Evolutionary conservation across 2,797 vertebrate genomes (phyloP), one percentile per base, ranked within the genome.

Genomic region (Rhinichthys osculus): DNA sequence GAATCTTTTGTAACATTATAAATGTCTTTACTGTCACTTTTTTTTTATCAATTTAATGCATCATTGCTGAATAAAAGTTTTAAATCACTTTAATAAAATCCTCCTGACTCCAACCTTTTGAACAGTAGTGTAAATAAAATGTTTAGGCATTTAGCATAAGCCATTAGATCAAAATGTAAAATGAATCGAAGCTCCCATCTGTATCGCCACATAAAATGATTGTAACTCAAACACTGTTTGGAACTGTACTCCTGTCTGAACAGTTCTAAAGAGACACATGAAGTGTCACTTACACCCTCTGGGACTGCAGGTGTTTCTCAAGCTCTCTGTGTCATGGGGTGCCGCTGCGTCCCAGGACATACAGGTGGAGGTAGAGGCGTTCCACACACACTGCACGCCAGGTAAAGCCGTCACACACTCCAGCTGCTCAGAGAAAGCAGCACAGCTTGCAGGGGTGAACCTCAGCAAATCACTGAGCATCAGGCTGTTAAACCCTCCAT

Each of bases 401-500:
- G 96, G 96, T 21, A 95, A 95, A 0, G 96, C 95, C 38, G 84
- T 90, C n/a, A 19, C 14, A 86, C 98, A 99, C 23, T 95, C 89
- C 0, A 59, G 89, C 2, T 84, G 81, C 0, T 88, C 93, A 73
- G 19, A 88, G 86, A 97, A 96, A 3, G 96, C 95, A 3, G 91
- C 92, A 33, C 98, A 99, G 87, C 91, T 95, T 82, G 96, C 94
- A 0, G 96, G 96, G 0, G 96, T 97, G 90, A 97, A 98, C 81
- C 93, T 91, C 69, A 99, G 94, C 47, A 99, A 88, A 87, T 99
- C 98, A 0, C 96, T 96, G 83, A 99, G 96, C 74, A 99, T 95
- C 76, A 99, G 96, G 91, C 98, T 99, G 93, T 99, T 99, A 93
- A 99, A 99, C 73, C 98, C 98, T 9, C 98, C 98, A 17, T 98